These are phyloP conservation scores for Spheniscus mendiculus DNA, from an alignment of 2,113 vertebrate genomes.

Conservation along the genomic window DNA sequence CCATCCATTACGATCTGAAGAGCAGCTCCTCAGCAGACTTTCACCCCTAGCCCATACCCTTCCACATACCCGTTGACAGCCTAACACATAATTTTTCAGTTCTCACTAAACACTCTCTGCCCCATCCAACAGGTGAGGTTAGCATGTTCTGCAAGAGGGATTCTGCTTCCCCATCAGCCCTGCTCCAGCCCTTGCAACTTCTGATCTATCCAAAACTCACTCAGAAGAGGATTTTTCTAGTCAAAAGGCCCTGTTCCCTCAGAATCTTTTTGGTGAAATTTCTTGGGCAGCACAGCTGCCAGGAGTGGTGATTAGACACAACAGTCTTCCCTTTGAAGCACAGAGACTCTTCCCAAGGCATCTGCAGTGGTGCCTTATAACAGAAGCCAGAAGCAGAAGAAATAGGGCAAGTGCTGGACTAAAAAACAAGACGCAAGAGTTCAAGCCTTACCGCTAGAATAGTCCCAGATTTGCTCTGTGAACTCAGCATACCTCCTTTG, in stretches of 20 bases:
- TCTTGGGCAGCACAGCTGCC: background rate
- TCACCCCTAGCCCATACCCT: background rate
- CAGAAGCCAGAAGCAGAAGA: background rate
- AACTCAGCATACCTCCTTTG: background rate
- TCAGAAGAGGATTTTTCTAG: background rate
- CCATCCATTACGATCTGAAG: background rate
- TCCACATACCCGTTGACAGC: background rate
- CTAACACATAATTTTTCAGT: accelerated
- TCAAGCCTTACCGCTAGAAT: background rate
- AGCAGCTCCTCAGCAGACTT: background rate
- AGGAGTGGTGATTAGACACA: background rate
- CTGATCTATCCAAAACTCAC: background rate
- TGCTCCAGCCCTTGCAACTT: background rate
- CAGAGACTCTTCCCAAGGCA: too few species aligned
- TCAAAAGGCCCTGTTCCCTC: background rate
- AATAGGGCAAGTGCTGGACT: background rate
- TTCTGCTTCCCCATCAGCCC: background rate
- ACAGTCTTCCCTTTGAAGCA: background rate
- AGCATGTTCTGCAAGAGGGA: background rate
- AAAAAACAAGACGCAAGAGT: background rate
- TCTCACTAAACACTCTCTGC: background rate
- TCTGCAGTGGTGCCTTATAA: background rate
- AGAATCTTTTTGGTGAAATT: background rate
- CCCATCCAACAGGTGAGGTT: background rate
- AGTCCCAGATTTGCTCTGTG: background rate